phyloP scores from a whole-genome alignment of 2,888 invertebrate species.

The Chorisops tibialis region DNA sequence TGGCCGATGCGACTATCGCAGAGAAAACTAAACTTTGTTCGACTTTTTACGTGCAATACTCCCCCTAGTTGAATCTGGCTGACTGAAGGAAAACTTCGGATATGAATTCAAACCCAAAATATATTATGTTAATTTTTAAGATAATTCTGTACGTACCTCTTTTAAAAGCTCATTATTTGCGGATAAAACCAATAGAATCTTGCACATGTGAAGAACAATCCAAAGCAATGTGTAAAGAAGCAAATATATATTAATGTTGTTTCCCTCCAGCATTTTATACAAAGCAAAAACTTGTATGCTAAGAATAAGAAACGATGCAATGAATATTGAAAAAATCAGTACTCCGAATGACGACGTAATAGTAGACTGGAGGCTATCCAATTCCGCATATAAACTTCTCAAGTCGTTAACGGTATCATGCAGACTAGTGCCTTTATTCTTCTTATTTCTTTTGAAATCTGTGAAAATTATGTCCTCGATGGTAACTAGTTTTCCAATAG shows the following conservation, averaged over 20 bases:
- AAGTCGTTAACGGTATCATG: conserved; percentile 3
- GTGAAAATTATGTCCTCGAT: neutral
- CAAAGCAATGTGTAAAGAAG: conserved; percentile 19
- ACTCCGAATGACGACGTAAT: conserved; percentile 15
- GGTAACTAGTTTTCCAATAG: neutral
- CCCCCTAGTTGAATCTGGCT: no score
- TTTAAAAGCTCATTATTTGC: conserved; percentile 21
- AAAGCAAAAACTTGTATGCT: conserved; percentile 25
- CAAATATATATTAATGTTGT: neutral
- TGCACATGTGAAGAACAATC: conserved; percentile 21
- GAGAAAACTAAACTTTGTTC: no score
- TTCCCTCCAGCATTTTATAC: conserved; percentile 19
- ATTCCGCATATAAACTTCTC: conserved; percentile 8
- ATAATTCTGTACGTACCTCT: conserved; percentile 20
- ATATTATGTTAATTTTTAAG: no score
- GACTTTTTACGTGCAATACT: no score
- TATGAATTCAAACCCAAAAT: no score
- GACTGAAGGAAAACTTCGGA: no score
- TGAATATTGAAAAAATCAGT: conserved; percentile 17
- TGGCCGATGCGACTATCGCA: no score
- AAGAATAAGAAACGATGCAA: conserved; percentile 24
- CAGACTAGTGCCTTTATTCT: neutral
- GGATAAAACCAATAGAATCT: conserved; percentile 19
- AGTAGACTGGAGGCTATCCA: conserved; percentile 10
- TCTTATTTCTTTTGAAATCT: neutral